phyloP scores from a whole-genome alignment of 23 tunicate species.

The Halocynthia roretzi region DNA sequence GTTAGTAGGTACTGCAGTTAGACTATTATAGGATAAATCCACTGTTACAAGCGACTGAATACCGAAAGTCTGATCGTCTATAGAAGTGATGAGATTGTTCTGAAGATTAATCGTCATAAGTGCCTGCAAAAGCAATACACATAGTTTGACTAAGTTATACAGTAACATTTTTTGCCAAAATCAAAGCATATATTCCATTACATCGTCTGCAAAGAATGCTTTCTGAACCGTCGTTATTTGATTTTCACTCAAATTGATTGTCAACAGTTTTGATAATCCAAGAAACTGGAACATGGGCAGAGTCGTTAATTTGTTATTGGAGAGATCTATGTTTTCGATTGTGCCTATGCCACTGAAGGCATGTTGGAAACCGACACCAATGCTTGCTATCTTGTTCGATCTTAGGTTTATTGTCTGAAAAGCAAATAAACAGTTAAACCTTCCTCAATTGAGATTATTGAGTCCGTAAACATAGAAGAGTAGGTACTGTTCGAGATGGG shows the following conservation, averaged over 20 bases:
- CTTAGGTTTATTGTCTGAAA: constrained; percentile 55
- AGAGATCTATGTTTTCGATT: constrained; percentile 41
- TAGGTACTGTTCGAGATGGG: no score
- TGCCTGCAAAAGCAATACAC: constrained; percentile 3
- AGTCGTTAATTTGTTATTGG: constrained; percentile 40
- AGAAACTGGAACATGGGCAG: constrained; percentile 17
- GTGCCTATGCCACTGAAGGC: constrained; percentile 37
- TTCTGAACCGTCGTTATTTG: constrained; percentile 34
- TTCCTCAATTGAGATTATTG: neutral
- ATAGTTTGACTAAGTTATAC: neutral
- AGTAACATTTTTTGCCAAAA: neutral
- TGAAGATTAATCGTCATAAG: constrained; percentile 32
- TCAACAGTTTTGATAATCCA: constrained; percentile 24
- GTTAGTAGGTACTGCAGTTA: constrained; percentile 48
- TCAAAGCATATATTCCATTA: neutral
- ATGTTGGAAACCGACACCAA: constrained; percentile 14
- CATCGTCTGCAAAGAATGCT: constrained; percentile 16
- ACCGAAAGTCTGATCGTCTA: constrained; percentile 38
- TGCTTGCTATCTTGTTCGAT: constrained; percentile 34
- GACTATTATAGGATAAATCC: constrained; percentile 52
- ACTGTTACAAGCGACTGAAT: constrained; percentile 36
- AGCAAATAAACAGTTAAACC: neutral
- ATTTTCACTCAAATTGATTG: constrained; percentile 60
- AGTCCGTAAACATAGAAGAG: no score
- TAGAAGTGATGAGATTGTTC: constrained; percentile 36